Percentiles rank a stretch among this genome's conserved stretches.
Evolutionary conservation across 2,797 vertebrate species (phyloP).

Genomic region (Chrysocyon brachyurus): DNA sequence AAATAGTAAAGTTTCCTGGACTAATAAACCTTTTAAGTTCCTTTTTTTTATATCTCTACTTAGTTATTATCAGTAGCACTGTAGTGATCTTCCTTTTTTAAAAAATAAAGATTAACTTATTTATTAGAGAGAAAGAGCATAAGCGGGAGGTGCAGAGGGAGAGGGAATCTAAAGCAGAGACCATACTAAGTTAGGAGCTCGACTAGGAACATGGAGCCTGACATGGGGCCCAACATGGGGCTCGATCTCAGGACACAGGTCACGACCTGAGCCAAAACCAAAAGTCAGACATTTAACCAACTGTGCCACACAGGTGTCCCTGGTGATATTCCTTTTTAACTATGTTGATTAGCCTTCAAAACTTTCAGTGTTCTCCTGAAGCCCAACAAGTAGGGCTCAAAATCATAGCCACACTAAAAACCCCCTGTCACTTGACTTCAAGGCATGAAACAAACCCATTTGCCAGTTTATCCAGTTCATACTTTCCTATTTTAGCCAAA

Average conservation of each 20-base stretch:
- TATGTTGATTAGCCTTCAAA: conserved; percentile 8
- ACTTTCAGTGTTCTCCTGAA: background rate
- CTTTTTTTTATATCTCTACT: background rate
- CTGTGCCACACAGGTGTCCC: background rate
- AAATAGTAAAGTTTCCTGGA: background rate
- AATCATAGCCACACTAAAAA: background rate
- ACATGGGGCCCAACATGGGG: background rate
- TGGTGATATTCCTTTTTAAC: conserved; percentile 5
- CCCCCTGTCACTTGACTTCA: background rate
- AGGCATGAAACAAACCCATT: background rate
- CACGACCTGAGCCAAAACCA: background rate
- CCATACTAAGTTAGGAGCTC: background rate
- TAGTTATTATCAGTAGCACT: background rate
- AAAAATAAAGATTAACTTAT: background rate
- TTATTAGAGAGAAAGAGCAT: background rate
- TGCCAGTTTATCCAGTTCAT: background rate
- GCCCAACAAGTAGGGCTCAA: background rate
- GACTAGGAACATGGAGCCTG: background rate
- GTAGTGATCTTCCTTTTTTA: background rate
- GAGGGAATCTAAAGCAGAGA: background rate
- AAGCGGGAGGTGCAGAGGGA: background rate
- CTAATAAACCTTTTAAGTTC: background rate
- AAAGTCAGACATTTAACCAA: background rate
- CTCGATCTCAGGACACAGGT: background rate
- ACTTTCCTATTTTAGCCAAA: conserved; percentile 1